Base-by-base conservation (phyloP, 2,113 vertebrate species). In the Taurulus bubalis region DNA sequence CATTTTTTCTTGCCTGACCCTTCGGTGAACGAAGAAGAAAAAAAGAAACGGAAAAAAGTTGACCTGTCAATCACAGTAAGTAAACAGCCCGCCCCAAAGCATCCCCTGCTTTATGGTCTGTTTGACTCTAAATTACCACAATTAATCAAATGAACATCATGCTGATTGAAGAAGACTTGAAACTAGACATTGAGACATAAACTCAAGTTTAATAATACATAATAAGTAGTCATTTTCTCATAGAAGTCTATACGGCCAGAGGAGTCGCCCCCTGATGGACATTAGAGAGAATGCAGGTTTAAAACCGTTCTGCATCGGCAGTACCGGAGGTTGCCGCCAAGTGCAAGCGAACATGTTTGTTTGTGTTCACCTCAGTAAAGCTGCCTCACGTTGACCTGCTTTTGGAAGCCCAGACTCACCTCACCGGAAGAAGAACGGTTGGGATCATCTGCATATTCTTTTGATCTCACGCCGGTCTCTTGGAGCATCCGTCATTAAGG, bases 401-500 rank as follows among this genome's bases (percentile, higher is more conserved):
- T 91, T 86, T 22, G 69, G 69, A 80, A 67, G 55, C 79, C 42
- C 55, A 4, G 24, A 20, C 63, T 83, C 85, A 90, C 85, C 83
- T 77, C 79, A 60, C 59, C 87, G 71, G 67, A 76, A 75, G 83
- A 86, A 75, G 82, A 89, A 72, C 63, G 60, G 70, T 40, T 56
- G 73, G 64, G 32, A 42, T 89, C 67, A 89, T 93, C 87, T 91
- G 83, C 89, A 91, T 91, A 86, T 86, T 82, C 82, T 73, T 93
- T 91, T 93, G 90, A 94, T 93, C 86, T 90, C 0, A 4, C 74
- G 12, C 26, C 51, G n/a, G 67, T 51, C 73, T 87, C 68, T 6
- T n/a, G 82, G 51, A 90, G 83, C 80, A 78, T 75, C 58, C 69
- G n/a, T 89, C 89, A 91, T 94, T 93, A 94, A 88, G 77, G 82